These are phyloP conservation scores for Gymnarchus niloticus DNA, from an alignment of 2,113 vertebrate genomes.

Conservation along the genomic window DNA sequence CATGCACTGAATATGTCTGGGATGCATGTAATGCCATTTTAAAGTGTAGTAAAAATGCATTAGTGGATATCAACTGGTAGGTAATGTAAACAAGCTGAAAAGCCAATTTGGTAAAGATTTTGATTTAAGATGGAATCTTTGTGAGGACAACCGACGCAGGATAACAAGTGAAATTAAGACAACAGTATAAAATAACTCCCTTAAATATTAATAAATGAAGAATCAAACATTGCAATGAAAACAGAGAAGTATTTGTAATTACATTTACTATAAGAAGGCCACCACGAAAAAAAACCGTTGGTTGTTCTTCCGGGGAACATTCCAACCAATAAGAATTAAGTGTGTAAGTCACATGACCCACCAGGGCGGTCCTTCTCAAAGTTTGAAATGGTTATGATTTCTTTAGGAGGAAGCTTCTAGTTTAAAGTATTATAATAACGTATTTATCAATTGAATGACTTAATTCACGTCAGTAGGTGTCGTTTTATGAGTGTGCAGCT, in stretches of 20 bases:
- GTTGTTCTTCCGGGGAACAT: slow-evolving; percentile 12
- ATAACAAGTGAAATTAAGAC: too few relatives aligned
- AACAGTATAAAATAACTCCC: neutral
- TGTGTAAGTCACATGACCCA: slow-evolving; percentile 42
- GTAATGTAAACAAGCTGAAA: neutral
- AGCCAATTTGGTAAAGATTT: neutral
- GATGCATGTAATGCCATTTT: too few relatives aligned
- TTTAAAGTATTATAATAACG: neutral
- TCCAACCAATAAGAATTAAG: slow-evolving; percentile 44
- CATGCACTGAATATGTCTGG: too few relatives aligned
- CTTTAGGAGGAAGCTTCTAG: neutral
- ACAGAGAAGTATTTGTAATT: neutral
- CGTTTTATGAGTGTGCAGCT: neutral
- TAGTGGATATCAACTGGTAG: too few relatives aligned
- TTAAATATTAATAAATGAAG: neutral
- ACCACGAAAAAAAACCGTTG: neutral
- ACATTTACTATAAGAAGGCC: neutral
- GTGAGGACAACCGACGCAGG: too few relatives aligned
- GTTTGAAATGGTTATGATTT: slow-evolving; percentile 56
- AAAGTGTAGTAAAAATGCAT: too few relatives aligned
- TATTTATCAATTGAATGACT: neutral
- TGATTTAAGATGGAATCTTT: neutral
- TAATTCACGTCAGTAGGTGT: neutral
- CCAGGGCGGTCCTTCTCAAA: slow-evolving; percentile 35
- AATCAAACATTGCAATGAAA: neutral